A percentile compares a stretch with the other conserved stretches of the same genome.
phyloP scores from a whole-genome alignment of 2,888 invertebrate species.

The Sphinx pinastri region DNA sequence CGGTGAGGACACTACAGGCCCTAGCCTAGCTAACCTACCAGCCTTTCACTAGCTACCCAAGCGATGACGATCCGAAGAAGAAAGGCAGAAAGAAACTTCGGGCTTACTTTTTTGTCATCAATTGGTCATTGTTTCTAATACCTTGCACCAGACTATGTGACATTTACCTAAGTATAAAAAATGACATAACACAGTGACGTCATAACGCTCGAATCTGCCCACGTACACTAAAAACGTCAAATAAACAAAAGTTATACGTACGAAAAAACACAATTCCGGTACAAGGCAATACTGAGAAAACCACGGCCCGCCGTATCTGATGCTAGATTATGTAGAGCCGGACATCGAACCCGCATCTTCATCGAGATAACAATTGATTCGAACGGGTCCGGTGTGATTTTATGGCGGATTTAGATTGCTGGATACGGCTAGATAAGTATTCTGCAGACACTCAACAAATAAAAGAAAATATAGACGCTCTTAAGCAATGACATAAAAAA shows the following conservation, averaged over 20 bases:
- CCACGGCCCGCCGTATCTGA: constrained; percentile 25
- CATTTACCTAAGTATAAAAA: background rate
- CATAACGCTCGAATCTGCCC: background rate
- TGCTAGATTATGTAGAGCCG: constrained; percentile 37
- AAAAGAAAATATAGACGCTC: too few species aligned
- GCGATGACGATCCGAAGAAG: too few species aligned
- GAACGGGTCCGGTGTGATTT: constrained; percentile 44
- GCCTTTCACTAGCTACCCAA: too few species aligned
- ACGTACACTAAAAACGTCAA: constrained; percentile 16
- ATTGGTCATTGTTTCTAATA: too few species aligned
- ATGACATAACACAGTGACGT: background rate
- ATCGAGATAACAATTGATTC: constrained; percentile 72
- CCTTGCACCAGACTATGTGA: too few species aligned
- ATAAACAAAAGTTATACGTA: constrained; percentile 8
- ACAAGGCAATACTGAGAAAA: constrained; percentile 25
- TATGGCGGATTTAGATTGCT: constrained; percentile 23
- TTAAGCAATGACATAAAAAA: too few species aligned
- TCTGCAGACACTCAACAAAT: background rate
- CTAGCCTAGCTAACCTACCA: too few species aligned
- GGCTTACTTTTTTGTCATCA: too few species aligned
- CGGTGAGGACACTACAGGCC: too few species aligned
- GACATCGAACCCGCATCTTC: constrained; percentile 61
- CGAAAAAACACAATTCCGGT: constrained; percentile 18
- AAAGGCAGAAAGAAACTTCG: too few species aligned
- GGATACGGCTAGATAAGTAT: constrained; percentile 17